Base-by-base conservation (phyloP, 1,140 invertebrate species). In the Neodiprion virginianus region DNA sequence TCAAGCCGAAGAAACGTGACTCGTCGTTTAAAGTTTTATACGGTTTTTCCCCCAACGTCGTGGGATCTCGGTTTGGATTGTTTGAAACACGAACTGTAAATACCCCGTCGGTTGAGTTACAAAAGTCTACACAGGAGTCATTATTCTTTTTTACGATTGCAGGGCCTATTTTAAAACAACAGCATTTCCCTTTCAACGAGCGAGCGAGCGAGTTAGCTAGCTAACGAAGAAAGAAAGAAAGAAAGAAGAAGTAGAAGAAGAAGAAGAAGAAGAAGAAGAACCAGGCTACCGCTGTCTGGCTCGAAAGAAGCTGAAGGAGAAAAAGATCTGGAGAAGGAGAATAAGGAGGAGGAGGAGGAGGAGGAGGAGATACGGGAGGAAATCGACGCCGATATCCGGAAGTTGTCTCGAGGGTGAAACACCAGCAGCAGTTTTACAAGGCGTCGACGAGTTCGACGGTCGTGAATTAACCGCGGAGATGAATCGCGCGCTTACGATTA, bases 101-200 rank as follows among this genome's bases (percentile, higher is more conserved):
- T 69, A 69, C 67, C 12, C 61, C 17, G 21, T 21, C 17, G 40
- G 67, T 11, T 47, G 67, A 69, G 67, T 69, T 69, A 69, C 67
- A 75, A 78, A 76, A 78, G 75, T 75, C 78, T 76, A 76, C 76
- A 74, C 40, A 73, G 66, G 49, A 50, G 80, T 82, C 83, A 83
- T 86, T 80, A 83, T 83, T 85, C 82, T 85, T 85, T 86, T 85
- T 85, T 85, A 86, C 83, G 81, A 81, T 81, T 79, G 73, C 80
- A 78, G 75, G 28, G 79, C 83, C 85, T 86, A 86, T 86, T 86
- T 86, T 86, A 86, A 86, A 86, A 86, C 80, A 85, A 86, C 82
- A 81, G 78, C 77, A 78, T 72, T 79, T 21, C 67, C 67, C 67
- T 69, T 69, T 69, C 67, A 69, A 11, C 40, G 67, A 78, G 73